Conservation (phyloP, 2,888 invertebrate genomes). For the Melikaiella ostensackeni region DNA sequence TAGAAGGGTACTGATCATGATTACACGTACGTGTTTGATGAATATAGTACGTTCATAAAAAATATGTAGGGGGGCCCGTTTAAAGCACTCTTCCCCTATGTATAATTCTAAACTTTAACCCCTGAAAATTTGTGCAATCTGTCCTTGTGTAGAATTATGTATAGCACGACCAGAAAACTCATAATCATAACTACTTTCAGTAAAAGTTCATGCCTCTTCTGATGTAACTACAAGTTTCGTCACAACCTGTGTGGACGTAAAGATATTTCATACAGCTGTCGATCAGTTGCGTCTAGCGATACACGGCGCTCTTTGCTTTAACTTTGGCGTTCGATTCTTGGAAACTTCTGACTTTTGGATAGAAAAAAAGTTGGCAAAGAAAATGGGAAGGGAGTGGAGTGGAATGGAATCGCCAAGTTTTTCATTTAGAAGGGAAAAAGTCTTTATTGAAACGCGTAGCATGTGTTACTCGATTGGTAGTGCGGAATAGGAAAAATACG, state of each 20-base stretch:
- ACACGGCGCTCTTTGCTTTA: conserved; percentile 32
- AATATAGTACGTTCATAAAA: too few species aligned
- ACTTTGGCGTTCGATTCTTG: conserved; percentile 32
- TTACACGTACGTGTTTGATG: too few species aligned
- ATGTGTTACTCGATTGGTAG: conserved; percentile 24
- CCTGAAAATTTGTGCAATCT: neutral
- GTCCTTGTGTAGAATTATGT: neutral
- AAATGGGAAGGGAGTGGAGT: conserved; percentile 39
- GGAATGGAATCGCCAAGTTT: conserved; percentile 36
- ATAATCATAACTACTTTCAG: neutral
- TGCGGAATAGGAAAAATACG: conserved; percentile 8
- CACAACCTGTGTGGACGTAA: conserved; percentile 56
- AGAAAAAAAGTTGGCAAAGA: conserved; percentile 38
- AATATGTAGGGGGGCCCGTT: too few species aligned
- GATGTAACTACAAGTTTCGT: conserved; percentile 21
- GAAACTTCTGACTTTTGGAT: conserved; percentile 34
- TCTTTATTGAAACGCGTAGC: conserved; percentile 32
- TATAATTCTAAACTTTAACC: too few species aligned
- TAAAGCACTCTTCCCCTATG: too few species aligned
- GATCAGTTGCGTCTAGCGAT: conserved; percentile 55
- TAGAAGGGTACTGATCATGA: too few species aligned
- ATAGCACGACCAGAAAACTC: neutral
- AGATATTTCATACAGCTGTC: conserved; percentile 63
- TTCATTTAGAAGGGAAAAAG: conserved; percentile 30
- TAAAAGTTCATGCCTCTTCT: conserved; percentile 15